These are phyloP conservation scores for Porites australiensis DNA, from an alignment of 64 coral and sea anemone genomes.

Conservation along the genomic window DNA sequence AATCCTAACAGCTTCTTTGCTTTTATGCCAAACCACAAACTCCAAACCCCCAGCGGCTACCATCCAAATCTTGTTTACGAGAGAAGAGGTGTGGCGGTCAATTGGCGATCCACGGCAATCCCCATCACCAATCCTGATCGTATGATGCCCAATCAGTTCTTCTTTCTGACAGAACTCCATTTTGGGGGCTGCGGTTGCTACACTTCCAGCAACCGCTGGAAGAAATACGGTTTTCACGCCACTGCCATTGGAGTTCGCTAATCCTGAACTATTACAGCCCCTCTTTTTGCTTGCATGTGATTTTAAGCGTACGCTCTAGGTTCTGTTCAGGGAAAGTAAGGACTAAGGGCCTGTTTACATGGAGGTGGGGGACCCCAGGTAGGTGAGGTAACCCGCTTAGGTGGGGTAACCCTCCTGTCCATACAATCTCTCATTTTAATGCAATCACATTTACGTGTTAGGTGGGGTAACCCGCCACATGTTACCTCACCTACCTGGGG, in stretches of 20 bases:
- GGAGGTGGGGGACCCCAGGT: no score
- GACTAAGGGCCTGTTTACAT: no score
- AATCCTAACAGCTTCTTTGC: slow-evolving; percentile 75
- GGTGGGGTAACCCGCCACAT: no score
- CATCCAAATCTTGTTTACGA: neutral
- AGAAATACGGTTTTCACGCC: neutral
- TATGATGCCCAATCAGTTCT: neutral
- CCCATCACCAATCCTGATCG: slow-evolving; percentile 17
- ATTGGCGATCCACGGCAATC: slow-evolving; percentile 7
- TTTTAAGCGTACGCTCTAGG: no score
- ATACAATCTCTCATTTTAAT: no score
- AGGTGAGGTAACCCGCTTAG: no score
- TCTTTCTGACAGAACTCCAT: slow-evolving; percentile 68
- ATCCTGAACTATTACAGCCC: neutral
- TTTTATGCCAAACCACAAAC: slow-evolving; percentile 68
- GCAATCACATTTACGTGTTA: no score
- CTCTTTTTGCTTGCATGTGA: no score
- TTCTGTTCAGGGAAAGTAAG: no score
- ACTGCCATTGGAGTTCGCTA: slow-evolving; percentile 76
- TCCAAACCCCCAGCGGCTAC: neutral
- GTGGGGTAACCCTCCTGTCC: no score
- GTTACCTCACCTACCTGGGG: no score
- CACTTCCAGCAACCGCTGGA: slow-evolving; percentile 72
- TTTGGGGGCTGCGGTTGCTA: slow-evolving; percentile 74
- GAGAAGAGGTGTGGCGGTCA: neutral